Percentiles rank a stretch among this genome's conserved stretches.
These are phyloP conservation scores for Prorops nasuta DNA, from an alignment of 1,140 invertebrate species.

Conservation along the genomic window DNA sequence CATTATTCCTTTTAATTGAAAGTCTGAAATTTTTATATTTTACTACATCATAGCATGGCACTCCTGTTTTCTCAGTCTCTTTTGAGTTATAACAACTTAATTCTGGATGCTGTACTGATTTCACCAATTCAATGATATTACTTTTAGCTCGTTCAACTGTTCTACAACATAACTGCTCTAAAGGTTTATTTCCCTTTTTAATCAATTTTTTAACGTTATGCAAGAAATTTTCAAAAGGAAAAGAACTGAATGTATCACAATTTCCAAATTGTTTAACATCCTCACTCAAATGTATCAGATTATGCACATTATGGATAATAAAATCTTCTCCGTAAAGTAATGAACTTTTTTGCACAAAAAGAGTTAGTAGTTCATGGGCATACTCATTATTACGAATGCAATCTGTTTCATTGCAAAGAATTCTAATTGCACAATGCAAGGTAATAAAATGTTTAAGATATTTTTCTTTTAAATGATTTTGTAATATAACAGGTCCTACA, in stretches of 20 bases:
- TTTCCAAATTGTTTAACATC: constrained; percentile 8
- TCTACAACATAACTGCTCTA: constrained; percentile 11
- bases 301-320: constrained; percentile 17
- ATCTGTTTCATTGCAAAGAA: constrained; percentile 8
- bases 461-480: neutral
- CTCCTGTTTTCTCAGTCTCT: too few species aligned
- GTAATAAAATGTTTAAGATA: constrained; percentile 15
- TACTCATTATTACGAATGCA: constrained; percentile 8
- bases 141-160: constrained; percentile 7
- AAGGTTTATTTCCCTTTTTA: constrained; percentile 16
- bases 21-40: too few species aligned
- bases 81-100: too few species aligned
- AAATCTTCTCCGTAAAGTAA: constrained; percentile 15
- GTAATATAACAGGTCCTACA: constrained; percentile 15
- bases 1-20: too few species aligned
- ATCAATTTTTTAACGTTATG: constrained; percentile 11
- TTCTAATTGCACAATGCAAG: constrained; percentile 18
- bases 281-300: constrained; percentile 17
- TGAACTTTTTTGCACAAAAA: constrained; percentile 8
- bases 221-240: constrained; percentile 16
- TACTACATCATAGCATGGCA: too few species aligned
- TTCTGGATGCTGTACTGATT: too few species aligned
- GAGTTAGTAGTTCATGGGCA: constrained; percentile 7
- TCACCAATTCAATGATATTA: too few species aligned
- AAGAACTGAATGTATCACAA: constrained; percentile 16